Evolutionary conservation across 2,113 vertebrate genomes (phyloP).

Genomic region (Sebastes schlegelii): DNA sequence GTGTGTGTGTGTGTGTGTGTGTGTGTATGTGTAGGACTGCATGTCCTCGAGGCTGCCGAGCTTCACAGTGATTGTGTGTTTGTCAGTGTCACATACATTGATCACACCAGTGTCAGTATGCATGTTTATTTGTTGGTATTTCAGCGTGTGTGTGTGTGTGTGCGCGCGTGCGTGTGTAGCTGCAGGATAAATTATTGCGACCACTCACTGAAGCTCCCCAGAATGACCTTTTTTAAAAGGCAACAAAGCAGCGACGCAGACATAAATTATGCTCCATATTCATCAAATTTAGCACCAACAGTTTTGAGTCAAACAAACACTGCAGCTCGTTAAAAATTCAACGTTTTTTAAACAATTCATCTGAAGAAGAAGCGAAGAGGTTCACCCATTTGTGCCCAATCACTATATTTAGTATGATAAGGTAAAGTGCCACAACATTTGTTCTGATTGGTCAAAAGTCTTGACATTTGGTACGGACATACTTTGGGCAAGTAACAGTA

Average conservation of each 20-base stretch:
- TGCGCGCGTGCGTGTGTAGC: constrained; percentile 41
- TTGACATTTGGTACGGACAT: too few relatives aligned
- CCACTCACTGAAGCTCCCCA: constrained; percentile 53
- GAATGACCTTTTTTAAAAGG: constrained; percentile 66
- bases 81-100: constrained; percentile 62
- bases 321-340: not conserved
- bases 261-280: constrained; percentile 26
- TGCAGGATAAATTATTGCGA: constrained; percentile 61
- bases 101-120: constrained; percentile 42
- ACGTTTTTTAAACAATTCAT: too few relatives aligned
- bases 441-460: too few relatives aligned
- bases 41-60: constrained; percentile 58
- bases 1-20: constrained; percentile 30
- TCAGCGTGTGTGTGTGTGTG: constrained; percentile 4
- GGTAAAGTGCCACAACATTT: too few relatives aligned
- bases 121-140: constrained; percentile 39
- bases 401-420: too few relatives aligned
- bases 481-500: too few relatives aligned
- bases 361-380: too few relatives aligned
- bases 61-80: constrained; percentile 62
- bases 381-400: too few relatives aligned
- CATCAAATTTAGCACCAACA: not conserved
- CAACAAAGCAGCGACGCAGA: constrained; percentile 47
- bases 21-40: constrained; percentile 39
- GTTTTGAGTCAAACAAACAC: not conserved